These are phyloP conservation scores for Neomonachus schauinslandi DNA, from an alignment of 2,113 vertebrate species.

Conservation along the genomic window DNA sequence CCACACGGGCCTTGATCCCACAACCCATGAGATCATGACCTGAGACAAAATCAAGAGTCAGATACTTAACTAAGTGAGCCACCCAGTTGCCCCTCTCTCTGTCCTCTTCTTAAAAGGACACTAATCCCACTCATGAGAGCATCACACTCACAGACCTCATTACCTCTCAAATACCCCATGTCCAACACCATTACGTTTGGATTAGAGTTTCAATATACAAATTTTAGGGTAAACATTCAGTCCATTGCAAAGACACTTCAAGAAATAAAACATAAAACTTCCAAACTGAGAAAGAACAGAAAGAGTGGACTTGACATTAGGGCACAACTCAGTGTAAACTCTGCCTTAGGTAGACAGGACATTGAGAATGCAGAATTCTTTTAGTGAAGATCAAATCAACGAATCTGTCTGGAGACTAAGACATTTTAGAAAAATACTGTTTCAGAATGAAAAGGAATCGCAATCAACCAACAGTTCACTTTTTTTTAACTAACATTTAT, in stretches of 20 bases:
- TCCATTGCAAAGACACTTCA: not conserved
- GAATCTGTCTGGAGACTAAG: not conserved
- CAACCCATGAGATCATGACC: not conserved
- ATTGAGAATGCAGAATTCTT: not conserved
- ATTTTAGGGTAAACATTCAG: not conserved
- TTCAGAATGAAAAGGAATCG: not conserved
- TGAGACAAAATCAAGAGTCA: not conserved
- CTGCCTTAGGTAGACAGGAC: not conserved
- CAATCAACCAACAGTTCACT: not conserved
- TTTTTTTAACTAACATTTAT: constrained; percentile 2
- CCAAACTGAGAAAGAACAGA: not conserved
- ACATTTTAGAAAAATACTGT: not conserved
- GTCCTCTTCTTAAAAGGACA: not conserved
- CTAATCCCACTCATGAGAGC: not conserved
- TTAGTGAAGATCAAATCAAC: not conserved
- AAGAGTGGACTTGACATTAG: not conserved
- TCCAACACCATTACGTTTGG: not conserved
- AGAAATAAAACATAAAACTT: constrained; percentile 14
- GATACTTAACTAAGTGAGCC: not conserved
- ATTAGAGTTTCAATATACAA: not conserved
- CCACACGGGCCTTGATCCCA: not conserved
- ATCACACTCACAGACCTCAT: not conserved
- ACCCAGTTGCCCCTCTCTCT: not conserved
- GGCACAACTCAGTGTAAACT: not conserved
- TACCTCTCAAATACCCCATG: not conserved